Conservation (phyloP, 1,140 invertebrate species). For the Diprion similis region DNA sequence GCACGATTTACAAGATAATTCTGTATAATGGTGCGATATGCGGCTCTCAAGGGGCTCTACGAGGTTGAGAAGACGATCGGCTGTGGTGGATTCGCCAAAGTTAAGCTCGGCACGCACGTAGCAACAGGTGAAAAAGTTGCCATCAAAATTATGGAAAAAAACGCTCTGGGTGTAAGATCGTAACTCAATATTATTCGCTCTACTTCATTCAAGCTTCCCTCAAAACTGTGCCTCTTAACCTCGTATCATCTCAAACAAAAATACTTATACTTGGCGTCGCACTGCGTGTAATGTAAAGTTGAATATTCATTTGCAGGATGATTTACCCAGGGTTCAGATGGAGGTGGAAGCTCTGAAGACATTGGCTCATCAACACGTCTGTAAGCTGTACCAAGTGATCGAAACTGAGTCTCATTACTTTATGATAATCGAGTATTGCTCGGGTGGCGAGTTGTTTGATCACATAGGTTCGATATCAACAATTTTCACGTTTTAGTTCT, state of each 20-base stretch:
- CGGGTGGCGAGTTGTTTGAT: slow-evolving; percentile 85
- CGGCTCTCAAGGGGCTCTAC: slow-evolving; percentile 69
- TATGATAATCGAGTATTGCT: slow-evolving; percentile 82
- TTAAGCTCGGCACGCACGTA: slow-evolving; percentile 79
- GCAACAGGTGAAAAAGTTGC: slow-evolving; percentile 84
- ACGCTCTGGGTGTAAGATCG: slow-evolving; percentile 69
- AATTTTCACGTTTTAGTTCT: slow-evolving; percentile 1
- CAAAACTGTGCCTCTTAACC: not conserved
- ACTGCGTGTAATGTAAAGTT: not conserved
- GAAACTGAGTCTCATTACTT: slow-evolving; percentile 77
- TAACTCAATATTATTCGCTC: slow-evolving; percentile 14
- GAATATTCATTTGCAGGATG: slow-evolving; percentile 66
- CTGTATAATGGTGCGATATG: slow-evolving; percentile 58
- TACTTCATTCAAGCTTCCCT: not conserved
- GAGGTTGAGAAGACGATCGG: slow-evolving; percentile 79
- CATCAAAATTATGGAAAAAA: slow-evolving; percentile 88
- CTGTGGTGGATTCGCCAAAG: slow-evolving; percentile 82
- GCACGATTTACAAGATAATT: not conserved
- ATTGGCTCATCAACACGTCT: slow-evolving; percentile 83
- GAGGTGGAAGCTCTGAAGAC: slow-evolving; percentile 85
- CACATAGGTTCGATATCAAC: slow-evolving; percentile 69
- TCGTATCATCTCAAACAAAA: not conserved
- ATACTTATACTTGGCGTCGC: not conserved
- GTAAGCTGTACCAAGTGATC: slow-evolving; percentile 83
- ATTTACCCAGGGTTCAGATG: slow-evolving; percentile 78